Conservation (phyloP, 2,797 vertebrate genomes). For the Poeciliopsis paucimaculata region DNA sequence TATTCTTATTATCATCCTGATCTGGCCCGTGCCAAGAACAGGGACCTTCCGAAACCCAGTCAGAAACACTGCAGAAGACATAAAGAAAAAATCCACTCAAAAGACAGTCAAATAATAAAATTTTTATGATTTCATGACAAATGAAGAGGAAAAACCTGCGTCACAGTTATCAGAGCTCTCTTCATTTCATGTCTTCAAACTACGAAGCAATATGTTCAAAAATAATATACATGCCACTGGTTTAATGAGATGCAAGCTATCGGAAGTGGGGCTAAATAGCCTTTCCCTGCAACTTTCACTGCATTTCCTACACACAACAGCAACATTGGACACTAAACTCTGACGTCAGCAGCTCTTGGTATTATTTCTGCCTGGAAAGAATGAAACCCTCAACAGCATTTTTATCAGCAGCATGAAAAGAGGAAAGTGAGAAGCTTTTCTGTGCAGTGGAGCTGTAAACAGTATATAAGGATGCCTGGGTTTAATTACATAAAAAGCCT, state of each 20-base stretch:
- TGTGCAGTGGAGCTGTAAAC: neutral
- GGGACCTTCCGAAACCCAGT: constrained; percentile 78
- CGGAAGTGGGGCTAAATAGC: neutral
- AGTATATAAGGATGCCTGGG: neutral
- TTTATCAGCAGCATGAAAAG: neutral
- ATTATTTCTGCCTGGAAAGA: neutral
- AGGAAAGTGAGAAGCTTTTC: neutral
- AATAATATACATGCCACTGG: neutral
- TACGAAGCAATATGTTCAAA: neutral
- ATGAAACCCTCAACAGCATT: neutral
- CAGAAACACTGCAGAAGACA: constrained; percentile 70
- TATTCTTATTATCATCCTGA: constrained; percentile 61
- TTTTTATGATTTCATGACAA: neutral
- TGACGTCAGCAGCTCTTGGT: neutral
- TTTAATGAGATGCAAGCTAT: neutral
- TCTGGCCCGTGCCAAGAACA: constrained; percentile 61
- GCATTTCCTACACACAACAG: neutral
- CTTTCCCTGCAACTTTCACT: neutral
- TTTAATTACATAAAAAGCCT: neutral
- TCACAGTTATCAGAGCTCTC: neutral
- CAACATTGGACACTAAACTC: neutral
- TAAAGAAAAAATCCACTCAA: neutral
- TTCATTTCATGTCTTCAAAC: neutral
- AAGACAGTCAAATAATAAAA: neutral
- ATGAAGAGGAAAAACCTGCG: neutral